These are phyloP conservation scores for Cephus rjabovi DNA, from an alignment of 2,888 invertebrate genomes.

Conservation along the genomic window DNA sequence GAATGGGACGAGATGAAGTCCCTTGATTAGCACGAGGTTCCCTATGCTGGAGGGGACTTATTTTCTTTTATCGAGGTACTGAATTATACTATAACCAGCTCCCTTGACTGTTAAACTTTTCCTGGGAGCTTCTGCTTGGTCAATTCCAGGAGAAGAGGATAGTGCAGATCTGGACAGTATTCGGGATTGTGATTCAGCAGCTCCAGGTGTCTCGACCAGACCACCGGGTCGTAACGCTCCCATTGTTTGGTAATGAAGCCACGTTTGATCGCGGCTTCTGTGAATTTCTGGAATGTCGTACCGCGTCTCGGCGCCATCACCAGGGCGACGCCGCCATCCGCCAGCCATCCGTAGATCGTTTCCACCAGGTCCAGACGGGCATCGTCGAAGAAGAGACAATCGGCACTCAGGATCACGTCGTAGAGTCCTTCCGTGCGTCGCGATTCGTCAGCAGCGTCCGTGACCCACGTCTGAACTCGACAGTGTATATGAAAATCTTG, in stretches of 20 bases:
- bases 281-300: slow-evolving; percentile 77
- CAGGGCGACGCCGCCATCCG: slow-evolving; percentile 74
- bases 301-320: slow-evolving; percentile 84
- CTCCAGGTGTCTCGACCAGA: slow-evolving; percentile 77
- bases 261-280: slow-evolving; percentile 71
- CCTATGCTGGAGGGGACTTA: neutral
- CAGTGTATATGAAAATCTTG: neutral
- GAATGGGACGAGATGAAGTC: neutral
- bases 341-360: slow-evolving; percentile 75
- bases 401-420: slow-evolving; percentile 82
- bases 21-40: neutral
- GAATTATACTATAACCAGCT: neutral
- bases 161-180: slow-evolving; percentile 79
- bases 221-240: slow-evolving; percentile 73
- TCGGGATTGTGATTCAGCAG: slow-evolving; percentile 71
- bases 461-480: slow-evolving; percentile 35
- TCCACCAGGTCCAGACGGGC: slow-evolving; percentile 76
- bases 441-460: slow-evolving; percentile 60
- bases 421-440: slow-evolving; percentile 68
- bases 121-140: slow-evolving; percentile 61
- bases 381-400: slow-evolving; percentile 84
- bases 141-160: slow-evolving; percentile 76
- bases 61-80: neutral
- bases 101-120: neutral
- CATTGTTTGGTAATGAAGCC: slow-evolving; percentile 72